Conservation (phyloP, 2,888 invertebrate species). For the Xylota sylvarum region DNA sequence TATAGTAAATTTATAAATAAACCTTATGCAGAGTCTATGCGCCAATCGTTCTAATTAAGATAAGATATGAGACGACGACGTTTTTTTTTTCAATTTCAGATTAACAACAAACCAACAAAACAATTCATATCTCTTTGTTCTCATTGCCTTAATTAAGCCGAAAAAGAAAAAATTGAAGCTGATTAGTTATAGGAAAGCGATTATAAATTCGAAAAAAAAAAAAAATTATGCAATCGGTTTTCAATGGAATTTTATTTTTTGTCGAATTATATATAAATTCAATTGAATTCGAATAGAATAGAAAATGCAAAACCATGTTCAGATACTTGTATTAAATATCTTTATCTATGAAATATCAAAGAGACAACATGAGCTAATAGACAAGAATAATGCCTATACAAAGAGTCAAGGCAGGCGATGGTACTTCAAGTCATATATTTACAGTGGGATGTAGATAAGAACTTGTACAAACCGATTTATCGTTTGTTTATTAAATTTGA, state of each 20-base stretch:
- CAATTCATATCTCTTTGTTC: constrained; percentile 5
- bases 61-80: constrained; percentile 26
- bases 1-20: background rate
- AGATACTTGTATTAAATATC: constrained; percentile 9
- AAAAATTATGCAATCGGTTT: constrained; percentile 27
- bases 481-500: constrained; percentile 35
- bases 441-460: constrained; percentile 49
- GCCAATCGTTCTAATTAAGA: constrained; percentile 24
- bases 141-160: background rate
- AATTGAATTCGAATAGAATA: background rate
- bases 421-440: constrained; percentile 52
- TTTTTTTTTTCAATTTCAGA: constrained; percentile 18
- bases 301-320: background rate
- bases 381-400: constrained; percentile 1
- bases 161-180: background rate
- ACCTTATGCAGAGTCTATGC: background rate
- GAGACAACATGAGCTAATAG: constrained; percentile 14
- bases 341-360: constrained; percentile 41
- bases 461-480: constrained; percentile 30
- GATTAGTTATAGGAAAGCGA: background rate
- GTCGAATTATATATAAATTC: background rate
- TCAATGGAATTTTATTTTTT: background rate
- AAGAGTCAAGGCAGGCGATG: constrained; percentile 17
- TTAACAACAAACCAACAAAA: constrained; percentile 18
- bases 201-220: background rate